Base-by-base conservation (phyloP, 2,888 invertebrate genomes). In the Chrysolina americana region DNA sequence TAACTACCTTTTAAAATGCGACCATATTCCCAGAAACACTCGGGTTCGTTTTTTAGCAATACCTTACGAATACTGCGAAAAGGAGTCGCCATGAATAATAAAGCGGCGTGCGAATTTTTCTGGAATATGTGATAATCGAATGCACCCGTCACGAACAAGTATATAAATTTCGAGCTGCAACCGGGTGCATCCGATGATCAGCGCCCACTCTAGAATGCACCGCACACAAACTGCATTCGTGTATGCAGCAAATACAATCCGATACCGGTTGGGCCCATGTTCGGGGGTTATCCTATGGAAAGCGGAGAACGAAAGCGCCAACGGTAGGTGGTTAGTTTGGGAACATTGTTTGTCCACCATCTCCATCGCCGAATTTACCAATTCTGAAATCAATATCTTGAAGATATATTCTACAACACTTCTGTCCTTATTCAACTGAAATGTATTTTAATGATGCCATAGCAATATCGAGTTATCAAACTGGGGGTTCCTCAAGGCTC, bases 151-250 rank as follows among this genome's bases (percentile, higher is more conserved):
- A 59, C 2, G 59, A 28, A 59, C 28, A n/a, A 59, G 36, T 59
- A 59, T 36, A 59, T 59, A 28, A 59, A 59, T 59, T 59, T 36
- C 59, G 59, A 59, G n/a, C 28, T 59, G 36, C 23, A 36, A 59
- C 59, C 66, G 44, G 50, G 28, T 68, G 50, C 66, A 50, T 50
- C 66, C 19, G 66, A 68, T 53, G 66, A 68, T 70, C 65, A 44
- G 65, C 65, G 73, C 59, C 70, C 74, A 70, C 74, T 70, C 63
- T 66, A 73, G 73, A 64, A 73, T 73, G 63, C 69, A 68, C 17
- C 28, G 68, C 73, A 68, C 53, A 73, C 68, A 68, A 65, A 73
- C 62, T 73, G 73, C 73, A 73, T 73, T 69, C 73, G 64, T 53
- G 73, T 68, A 59, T 59, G 59, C 28, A 56, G 48, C 59, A 41